Conservation (phyloP, 1,140 invertebrate species). For the Helicoverpa armigera region DNA sequence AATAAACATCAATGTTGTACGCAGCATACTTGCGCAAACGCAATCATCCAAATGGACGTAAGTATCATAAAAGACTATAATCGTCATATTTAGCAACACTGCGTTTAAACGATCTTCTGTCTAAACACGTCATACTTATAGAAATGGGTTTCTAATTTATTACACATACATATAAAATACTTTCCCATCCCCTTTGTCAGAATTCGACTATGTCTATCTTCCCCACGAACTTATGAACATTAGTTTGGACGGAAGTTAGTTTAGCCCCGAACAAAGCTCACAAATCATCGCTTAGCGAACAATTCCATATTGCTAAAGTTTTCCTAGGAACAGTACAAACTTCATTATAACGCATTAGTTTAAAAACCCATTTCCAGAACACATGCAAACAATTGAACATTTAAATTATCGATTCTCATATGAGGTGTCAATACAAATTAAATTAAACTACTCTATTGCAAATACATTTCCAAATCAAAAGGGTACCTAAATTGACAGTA, state of each 20-base stretch:
- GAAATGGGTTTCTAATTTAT: constrained; percentile 39
- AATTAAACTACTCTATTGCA: background rate
- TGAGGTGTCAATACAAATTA: background rate
- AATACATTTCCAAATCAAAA: background rate
- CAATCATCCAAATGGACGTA: constrained; percentile 20
- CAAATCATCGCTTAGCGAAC: constrained; percentile 34
- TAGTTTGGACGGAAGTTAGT: constrained; percentile 31
- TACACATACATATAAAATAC: constrained; percentile 2
- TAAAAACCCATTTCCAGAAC: constrained; percentile 35
- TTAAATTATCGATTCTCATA: background rate
- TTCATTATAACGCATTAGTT: constrained; percentile 8
- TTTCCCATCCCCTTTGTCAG: constrained; percentile 1
- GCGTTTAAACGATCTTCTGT: background rate
- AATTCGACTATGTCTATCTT: background rate
- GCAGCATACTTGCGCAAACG: constrained; percentile 5
- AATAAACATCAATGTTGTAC: constrained; percentile 6
- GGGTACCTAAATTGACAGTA: background rate
- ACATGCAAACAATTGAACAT: constrained; percentile 9
- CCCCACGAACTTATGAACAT: constrained; percentile 27
- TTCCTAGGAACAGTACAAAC: constrained; percentile 27
- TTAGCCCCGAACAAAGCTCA: constrained; percentile 31
- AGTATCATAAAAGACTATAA: constrained; percentile 23
- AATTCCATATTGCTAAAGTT: constrained; percentile 20
- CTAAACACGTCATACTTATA: constrained; percentile 1
- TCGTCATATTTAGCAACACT: background rate